phyloP scores from a whole-genome alignment of 2,888 invertebrate genomes.

The Quadriops clusia region DNA sequence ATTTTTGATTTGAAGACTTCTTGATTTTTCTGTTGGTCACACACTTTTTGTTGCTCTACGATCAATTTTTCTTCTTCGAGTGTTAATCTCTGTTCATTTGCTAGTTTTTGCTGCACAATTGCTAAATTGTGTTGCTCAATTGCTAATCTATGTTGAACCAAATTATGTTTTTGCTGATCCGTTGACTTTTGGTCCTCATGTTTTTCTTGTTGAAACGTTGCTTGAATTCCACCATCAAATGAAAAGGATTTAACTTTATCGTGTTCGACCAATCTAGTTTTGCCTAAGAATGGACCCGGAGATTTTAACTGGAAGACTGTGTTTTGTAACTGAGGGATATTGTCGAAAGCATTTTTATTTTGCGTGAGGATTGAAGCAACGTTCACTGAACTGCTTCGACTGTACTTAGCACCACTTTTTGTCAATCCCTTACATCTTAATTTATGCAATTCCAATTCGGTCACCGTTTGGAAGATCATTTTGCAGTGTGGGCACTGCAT shows the following conservation, averaged over 20 bases:
- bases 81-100: constrained; percentile 22
- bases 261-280: constrained; percentile 64
- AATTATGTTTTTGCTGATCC: constrained; percentile 13
- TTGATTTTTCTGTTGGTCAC: no score
- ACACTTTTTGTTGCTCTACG: no score
- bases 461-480: constrained; percentile 66
- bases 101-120: no score
- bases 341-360: constrained; percentile 36
- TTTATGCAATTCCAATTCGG: constrained; percentile 70
- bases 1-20: no score
- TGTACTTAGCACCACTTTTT: constrained; percentile 32
- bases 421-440: constrained; percentile 59
- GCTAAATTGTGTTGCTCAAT: no score
- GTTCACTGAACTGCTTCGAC: constrained; percentile 35
- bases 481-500: constrained; percentile 67
- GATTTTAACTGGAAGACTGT: constrained; percentile 54
- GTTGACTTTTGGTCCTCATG: no score
- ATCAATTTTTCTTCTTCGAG: no score
- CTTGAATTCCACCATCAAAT: constrained; percentile 30
- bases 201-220: constrained; percentile 16
- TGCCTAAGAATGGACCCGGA: constrained; percentile 72
- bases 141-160: constrained; percentile 21
- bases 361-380: constrained; percentile 37
- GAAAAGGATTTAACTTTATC: constrained; percentile 36
- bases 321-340: constrained; percentile 32